Evolutionary conservation across 2,888 invertebrate genomes (phyloP), one percentile per base, ranked within the genome.

Genomic region (Cecidostiba fungosa): DNA sequence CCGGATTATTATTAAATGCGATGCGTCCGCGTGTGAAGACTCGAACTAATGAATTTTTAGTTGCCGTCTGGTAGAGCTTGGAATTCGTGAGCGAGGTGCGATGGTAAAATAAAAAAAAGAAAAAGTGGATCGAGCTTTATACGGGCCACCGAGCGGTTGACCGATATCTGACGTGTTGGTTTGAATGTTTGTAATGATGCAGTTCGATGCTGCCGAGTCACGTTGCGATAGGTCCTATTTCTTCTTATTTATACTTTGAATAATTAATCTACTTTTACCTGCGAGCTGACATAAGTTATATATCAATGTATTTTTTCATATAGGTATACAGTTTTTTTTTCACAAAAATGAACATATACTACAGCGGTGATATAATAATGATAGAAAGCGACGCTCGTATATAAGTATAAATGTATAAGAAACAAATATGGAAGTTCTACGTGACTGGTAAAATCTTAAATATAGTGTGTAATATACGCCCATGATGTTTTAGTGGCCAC

Each of bases 1-100:
- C 32, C 43, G n/a, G 23, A 76, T 79, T 82, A 74, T 78, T 79
- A 69, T 74, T 79, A 80, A 80, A 86, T 29, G 77, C 74, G 14
- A n/a, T 54, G 19, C 16, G 50, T 10, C 10, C 14, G 16, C 14
- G 16, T 36, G 23, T 32, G 36, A 77, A 54, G n/a, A n/a, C 6
- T 10, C 39, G 23, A 50, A 73, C 39, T 50, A 77, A 85, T 81
- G 50, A 69, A 66, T 79, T 79, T 77, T 80, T 72, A 77, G 69
- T 47, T 66, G 16, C 39, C 12, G 39, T 12, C 36, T 39, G 10
- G 8, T 12, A 12, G 10, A 12, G 39, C 36, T 36, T 6, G 36
- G 36, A 36, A 36, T 36, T 6, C 12, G 16, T 19, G 16, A 1
- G 16, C n/a, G 54, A 54, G 54, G 3, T 54, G 54, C 16, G 1